phyloP scores from a whole-genome alignment of 35 echinoderm and acorn worm species.

The Ptychodera flava region DNA sequence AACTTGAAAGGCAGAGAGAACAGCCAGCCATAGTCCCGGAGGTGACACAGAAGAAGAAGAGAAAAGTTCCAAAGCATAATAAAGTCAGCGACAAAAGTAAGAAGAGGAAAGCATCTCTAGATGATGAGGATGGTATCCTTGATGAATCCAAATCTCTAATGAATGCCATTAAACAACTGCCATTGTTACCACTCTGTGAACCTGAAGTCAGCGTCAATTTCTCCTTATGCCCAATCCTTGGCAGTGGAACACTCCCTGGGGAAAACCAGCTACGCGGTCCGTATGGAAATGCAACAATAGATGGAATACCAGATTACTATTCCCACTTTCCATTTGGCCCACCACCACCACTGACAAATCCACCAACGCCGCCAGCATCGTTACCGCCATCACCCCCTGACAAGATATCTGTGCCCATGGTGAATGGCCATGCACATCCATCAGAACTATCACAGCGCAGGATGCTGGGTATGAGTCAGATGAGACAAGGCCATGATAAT shows the following conservation, averaged over 20 bases:
- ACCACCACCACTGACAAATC: conserved; percentile 24
- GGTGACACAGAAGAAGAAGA: conserved; percentile 23
- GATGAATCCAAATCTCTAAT: conserved; percentile 24
- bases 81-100: conserved; percentile 31
- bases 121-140: conserved; percentile 18
- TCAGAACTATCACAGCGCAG: not conserved
- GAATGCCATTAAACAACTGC: conserved; percentile 75
- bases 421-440: conserved; percentile 4
- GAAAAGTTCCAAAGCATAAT: conserved; percentile 18
- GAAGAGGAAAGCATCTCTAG: conserved; percentile 43
- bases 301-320: conserved; percentile 89
- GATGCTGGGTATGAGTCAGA: not conserved
- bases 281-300: conserved; percentile 84
- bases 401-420: not conserved
- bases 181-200: conserved; percentile 71
- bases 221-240: conserved; percentile 68
- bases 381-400: not conserved
- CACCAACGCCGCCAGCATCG: conserved; percentile 41
- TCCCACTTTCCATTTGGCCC: conserved; percentile 61
- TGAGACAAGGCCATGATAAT: not conserved
- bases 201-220: conserved; percentile 70
- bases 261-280: conserved; percentile 55
- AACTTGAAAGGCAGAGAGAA: not conserved
- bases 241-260: conserved; percentile 64
- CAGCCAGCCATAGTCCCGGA: not conserved